These are phyloP conservation scores for Zosterops hypoxanthus DNA, from an alignment of 2,113 vertebrate genomes.

Conservation along the genomic window DNA sequence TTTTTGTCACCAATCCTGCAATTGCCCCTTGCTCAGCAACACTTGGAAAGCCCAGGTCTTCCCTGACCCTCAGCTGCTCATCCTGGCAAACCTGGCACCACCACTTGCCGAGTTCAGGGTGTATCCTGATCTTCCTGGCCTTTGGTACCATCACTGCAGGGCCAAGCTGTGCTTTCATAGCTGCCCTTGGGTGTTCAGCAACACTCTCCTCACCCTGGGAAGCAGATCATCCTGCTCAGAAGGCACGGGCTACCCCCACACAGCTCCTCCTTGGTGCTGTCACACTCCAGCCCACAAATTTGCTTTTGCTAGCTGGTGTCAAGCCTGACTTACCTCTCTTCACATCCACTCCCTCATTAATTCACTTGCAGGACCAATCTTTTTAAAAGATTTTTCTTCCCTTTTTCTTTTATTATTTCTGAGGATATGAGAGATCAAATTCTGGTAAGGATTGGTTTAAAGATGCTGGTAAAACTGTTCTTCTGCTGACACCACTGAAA, in stretches of 20 bases:
- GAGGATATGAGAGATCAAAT: not conserved
- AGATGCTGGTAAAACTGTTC: not conserved
- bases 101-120: not conserved
- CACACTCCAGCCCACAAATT: not conserved
- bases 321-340: not conserved
- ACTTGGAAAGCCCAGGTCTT: not conserved
- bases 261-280: not conserved
- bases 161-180: no score
- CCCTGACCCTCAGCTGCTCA: not conserved
- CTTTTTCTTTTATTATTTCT: not conserved
- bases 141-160: not conserved
- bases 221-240: not conserved
- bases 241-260: rapidly evolving
- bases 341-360: not conserved
- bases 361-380: not conserved
- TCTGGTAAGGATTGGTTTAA: not conserved
- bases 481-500: not conserved
- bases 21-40: not conserved
- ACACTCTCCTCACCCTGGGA: not conserved
- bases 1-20: not conserved
- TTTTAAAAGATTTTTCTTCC: no score
- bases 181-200: not conserved
- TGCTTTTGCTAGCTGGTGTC: not conserved
- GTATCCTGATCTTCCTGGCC: not conserved
- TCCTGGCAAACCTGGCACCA: not conserved